Conservation (phyloP, 2,888 invertebrate species). For the Lypha dubia region DNA sequence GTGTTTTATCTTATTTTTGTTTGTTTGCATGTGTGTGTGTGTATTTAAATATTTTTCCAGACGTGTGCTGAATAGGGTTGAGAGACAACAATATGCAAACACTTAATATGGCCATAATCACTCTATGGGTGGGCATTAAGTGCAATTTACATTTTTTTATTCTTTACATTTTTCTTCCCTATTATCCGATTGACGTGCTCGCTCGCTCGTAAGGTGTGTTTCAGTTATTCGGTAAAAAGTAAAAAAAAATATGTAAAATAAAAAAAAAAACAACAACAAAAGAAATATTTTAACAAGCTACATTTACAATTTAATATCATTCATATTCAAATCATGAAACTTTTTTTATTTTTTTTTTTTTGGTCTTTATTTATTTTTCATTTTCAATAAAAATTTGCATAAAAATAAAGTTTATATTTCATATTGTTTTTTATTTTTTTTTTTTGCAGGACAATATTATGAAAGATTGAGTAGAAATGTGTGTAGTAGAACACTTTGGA, state of each 20-base stretch:
- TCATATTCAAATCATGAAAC: conserved; percentile 67
- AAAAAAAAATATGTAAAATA: conserved; percentile 25
- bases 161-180: neutral
- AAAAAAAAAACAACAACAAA: conserved; percentile 27
- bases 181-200: conserved; percentile 6
- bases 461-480: neutral
- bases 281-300: conserved; percentile 55
- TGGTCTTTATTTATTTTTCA: conserved; percentile 39
- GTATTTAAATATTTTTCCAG: neutral
- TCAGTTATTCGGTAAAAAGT: neutral
- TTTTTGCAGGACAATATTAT: conserved; percentile 8
- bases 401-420: conserved; percentile 64
- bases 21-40: no score
- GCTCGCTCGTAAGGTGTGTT: conserved; percentile 52
- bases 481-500: neutral
- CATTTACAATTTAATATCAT: conserved; percentile 63
- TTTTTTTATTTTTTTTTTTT: no score
- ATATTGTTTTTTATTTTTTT: no score
- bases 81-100: conserved; percentile 63
- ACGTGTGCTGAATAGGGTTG: conserved; percentile 21
- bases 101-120: conserved; percentile 70
- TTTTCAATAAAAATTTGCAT: conserved; percentile 63
- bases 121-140: conserved; percentile 65
- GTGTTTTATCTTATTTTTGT: neutral
- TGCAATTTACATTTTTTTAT: conserved; percentile 59